Percentiles rank a stretch among this genome's conserved stretches.
phyloP scores from a whole-genome alignment of 2,113 vertebrate species.

The Oncorhynchus clarkii region DNA sequence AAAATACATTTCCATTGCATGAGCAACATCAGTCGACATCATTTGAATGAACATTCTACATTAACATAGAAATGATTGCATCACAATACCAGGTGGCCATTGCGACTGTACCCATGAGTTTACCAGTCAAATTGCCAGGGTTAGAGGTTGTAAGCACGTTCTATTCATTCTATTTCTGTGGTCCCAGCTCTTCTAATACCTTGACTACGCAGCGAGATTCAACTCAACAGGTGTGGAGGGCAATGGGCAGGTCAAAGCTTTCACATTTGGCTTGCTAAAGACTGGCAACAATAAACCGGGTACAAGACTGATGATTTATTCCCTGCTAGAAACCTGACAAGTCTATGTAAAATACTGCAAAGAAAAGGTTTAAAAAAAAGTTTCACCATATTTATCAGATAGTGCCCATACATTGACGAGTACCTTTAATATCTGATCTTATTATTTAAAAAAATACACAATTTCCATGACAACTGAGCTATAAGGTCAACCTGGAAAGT shows the following conservation, averaged over 20 bases:
- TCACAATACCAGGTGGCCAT: no score
- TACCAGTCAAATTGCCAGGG: conserved; percentile 49
- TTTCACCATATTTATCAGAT: conserved; percentile 41
- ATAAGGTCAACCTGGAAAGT: no score
- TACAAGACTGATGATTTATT: conserved; percentile 71
- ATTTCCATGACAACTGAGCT: no score
- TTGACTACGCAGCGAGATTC: conserved; percentile 52
- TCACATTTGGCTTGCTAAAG: conserved; percentile 78
- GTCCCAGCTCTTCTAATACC: conserved; percentile 38
- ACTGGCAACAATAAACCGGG: conserved; percentile 72
- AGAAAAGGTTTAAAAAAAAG: conserved; percentile 55
- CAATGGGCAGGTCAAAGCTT: conserved; percentile 63
- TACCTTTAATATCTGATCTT: no score
- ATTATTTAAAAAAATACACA: no score
- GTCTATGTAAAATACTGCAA: conserved; percentile 60
- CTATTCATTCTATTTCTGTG: no score
- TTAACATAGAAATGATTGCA: no score
- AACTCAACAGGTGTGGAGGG: conserved; percentile 70
- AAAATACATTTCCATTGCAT: no score
- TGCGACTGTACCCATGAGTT: no score
- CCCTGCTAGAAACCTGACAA: conserved; percentile 66
- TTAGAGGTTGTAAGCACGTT: conserved; percentile 30
- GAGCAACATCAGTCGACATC: no score
- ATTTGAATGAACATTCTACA: no score
- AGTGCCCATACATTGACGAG: conserved; percentile 56